Evolutionary conservation across 2,113 vertebrate genomes (phyloP), one percentile per base, ranked within the genome.

Genomic region (Corvus hawaiiensis): DNA sequence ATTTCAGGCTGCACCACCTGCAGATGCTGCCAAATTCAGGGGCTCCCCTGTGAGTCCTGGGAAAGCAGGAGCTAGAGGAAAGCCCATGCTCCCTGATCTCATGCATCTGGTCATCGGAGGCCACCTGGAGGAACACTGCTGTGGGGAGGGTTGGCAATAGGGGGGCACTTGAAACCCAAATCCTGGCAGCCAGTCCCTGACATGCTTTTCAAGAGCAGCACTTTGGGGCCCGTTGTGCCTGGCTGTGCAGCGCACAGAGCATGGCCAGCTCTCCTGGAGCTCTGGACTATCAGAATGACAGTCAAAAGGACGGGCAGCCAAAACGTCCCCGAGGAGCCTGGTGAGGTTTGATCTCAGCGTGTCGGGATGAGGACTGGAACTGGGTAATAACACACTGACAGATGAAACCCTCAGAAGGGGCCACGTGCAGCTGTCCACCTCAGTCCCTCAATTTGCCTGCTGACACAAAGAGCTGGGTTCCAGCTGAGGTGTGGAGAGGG

Each of bases 281-380:
- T 71, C 32, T 48, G 39, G n/a, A 2, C 46, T 49, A 11, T 44
- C 49, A 46, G 19, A 93, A 43, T 6, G 51, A 22, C 28, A 35
- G 30, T 46, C 30, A 30, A 28, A 87, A 54, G 22, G 35, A 69
- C 0, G 1, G 49, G 33, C 44, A 93, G 63, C 46, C 49, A 71
- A 78, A 87, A n/a, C 0, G 0, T 4, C 22, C 61, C 68, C 1
- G 11, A 78, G 43, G 30, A 87, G 23, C 74, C 41, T 44, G 61
- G 35, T 0, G 0, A 68, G 62, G 43, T 71, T 77, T 81, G 64
- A 32, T 39, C 30, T 55, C 54, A 8, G 16, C 1, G 0, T 2
- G 2, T 63, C 48, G 32, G 52, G 64, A 46, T 2, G 6, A 37
- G 69, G 37, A 3, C 51, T 84, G 64, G 59, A 64, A 73, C 33